Base-by-base conservation (phyloP, 2,113 vertebrate species). In the Neopipo cinnamomea region DNA sequence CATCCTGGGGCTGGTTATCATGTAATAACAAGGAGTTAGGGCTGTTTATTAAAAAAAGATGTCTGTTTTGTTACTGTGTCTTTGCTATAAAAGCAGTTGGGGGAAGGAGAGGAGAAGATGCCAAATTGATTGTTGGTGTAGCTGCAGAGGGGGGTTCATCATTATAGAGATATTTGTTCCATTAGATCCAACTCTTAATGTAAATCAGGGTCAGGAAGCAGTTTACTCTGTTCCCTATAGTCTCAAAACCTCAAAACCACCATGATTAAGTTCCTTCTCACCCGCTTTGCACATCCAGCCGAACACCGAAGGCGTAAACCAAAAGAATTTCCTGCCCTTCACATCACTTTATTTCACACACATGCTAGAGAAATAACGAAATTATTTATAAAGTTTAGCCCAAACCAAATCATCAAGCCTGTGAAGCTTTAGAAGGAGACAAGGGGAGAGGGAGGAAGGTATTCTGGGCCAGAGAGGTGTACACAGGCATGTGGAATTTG, bases 221-320 rank as follows among this genome's bases (percentile, higher is more conserved):
- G 88, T 92, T 92, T 81, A 66, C 47, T 92, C 68, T 80, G 75
- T 88, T 95, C 41, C 47, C 41, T 41, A 10, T 93, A 79, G 53
- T 92, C 90, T 93, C 55, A 66, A 95, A 94, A 93, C 89, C 93
- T 94, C 94, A 85, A 96, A 96, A 68, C 86, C 81, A 85, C 93
- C 0, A 1, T 70, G 55, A 91, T 95, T 92, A 94, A 85, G 47
- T 88, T 92, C 75, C 47, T 94, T 95, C 67, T 95, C 88, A 93
- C 55, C 66, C 91, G 84, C 80, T 96, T 96, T 94, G 71, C 91
- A 86, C 77, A 91, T 93, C 90, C 78, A 95, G 44, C 37, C 1
- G 11, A 91, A 75, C 53, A 78, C 74, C 0, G 0, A 94, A 88
- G 62, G 96, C 0, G 1, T 75, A 97, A 95, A 91, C 88, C 83